These are phyloP conservation scores for Eristalis arbustorum DNA, from an alignment of 2,888 invertebrate species.

Conservation along the genomic window DNA sequence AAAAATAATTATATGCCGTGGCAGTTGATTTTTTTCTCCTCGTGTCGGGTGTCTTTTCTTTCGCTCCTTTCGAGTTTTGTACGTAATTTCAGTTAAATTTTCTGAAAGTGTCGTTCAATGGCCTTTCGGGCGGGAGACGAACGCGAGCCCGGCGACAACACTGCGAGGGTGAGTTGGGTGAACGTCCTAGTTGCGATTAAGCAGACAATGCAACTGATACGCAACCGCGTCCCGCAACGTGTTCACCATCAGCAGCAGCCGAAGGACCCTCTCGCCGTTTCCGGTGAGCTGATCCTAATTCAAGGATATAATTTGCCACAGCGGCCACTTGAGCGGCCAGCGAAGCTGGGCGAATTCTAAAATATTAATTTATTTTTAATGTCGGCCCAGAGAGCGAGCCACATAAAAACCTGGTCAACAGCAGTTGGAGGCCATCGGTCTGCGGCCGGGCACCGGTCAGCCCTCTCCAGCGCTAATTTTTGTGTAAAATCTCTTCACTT, in stretches of 20 bases:
- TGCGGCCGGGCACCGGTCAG: not conserved
- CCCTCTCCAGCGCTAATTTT: conserved; percentile 20
- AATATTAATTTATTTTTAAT: conserved; percentile 54
- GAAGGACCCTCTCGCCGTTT: not conserved
- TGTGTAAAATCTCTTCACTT: conserved; percentile 4
- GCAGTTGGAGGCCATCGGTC: not conserved
- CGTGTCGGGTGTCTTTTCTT: too few relatives aligned
- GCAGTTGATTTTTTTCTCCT: too few relatives aligned
- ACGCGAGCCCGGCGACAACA: not conserved
- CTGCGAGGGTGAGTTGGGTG: conserved; percentile 14
- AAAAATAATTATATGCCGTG: conserved; percentile 59
- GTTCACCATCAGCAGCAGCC: not conserved
- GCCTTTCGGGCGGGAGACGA: conserved; percentile 1
- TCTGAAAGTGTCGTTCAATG: conserved; percentile 58
- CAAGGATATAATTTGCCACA: conserved; percentile 9
- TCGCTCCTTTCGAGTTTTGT: conserved; percentile 28
- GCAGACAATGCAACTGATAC: conserved; percentile 3
- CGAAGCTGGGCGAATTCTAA: conserved; percentile 30
- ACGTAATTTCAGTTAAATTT: conserved; percentile 45
- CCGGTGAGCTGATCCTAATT: not conserved
- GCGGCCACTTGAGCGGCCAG: not conserved
- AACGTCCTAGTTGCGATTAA: conserved; percentile 33
- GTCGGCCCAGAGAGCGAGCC: conserved; percentile 16
- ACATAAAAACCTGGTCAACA: conserved; percentile 44
- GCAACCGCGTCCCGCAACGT: not conserved